Evolutionary conservation across 2,113 vertebrate genomes (phyloP), one percentile per base, ranked within the genome.

Genomic region (Coturnix japonica): DNA sequence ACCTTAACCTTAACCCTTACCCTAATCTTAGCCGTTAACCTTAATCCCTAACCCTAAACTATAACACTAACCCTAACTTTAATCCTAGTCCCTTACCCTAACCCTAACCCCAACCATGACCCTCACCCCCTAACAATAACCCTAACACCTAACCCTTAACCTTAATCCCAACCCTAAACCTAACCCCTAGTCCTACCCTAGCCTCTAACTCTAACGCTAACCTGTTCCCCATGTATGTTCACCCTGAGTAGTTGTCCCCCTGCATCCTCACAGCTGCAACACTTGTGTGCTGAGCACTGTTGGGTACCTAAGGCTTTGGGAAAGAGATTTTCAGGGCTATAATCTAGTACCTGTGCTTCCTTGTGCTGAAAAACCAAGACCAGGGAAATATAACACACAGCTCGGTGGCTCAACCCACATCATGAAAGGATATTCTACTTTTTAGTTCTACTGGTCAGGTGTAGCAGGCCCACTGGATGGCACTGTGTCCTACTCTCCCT

Each of bases 381-480:
- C 31, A 15, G 56, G 72, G 39, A 17, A 61, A 7, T 7, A 7
- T n/a, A 51, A 5, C 3, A 66, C 1, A 35, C 14, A 74, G 23
- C 31, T 11, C 56, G 9, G 21, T 3, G 22, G 21, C 64, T 18
- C 64, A 43, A 5, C 5, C 15, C 73, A 4, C 51, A 10, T 5
- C 53, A 4, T 6, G 0, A 1, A 18, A 1, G 77, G 43, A 13
- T 54, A 0, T 1, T 17, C 6, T 26, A 11, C 20, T 1, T 22
- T 4, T 2, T 10, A 3, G 19, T 3, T 33, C 43, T 37, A 3
- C 26, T 1, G 41, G 63, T 41, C 75, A 51, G 51, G 33, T 26
- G 65, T 2, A 72, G 60, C 72, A 79, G 66, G 37, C 22, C 93
- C 95, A 11, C 93, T 53, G 91, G 94, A 37, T 94, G 95, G 84